Base-by-base conservation (phyloP, 2,797 vertebrate genomes). In the Sebastes umbrosus region DNA sequence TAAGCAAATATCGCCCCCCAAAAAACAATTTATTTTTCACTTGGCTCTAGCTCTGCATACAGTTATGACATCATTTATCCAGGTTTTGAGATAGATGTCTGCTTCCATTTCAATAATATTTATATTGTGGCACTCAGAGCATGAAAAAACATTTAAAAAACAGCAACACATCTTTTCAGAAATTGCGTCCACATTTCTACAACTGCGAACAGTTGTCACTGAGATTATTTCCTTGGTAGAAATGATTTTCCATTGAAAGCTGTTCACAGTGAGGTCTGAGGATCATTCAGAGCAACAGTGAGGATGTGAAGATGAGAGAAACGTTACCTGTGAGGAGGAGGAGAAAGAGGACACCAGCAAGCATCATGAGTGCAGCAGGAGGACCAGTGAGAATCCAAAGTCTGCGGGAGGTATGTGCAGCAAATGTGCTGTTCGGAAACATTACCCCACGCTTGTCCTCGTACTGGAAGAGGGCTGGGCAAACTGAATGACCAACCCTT, bases 301-400 rank as follows among this genome's bases (percentile, higher is more conserved):
- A 27, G 7, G 43, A 11, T 16, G 16, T 18, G 59, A 50, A 16
- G n/a, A 59, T 12, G 6, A 58, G 63, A 54, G 20, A 62, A 52
- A 55, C 3, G 7, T 13, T 70, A 70, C 69, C 65, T 68, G 43
- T n/a, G 18, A n/a, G 10, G 55, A 59, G 54, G 55, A 90, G 75
- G 11, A 86, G 69, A 22, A 57, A 65, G 54, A 84, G 66, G 16
- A 83, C 22, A 27, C 60, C 31, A n/a, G 34, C 6, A 9, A 62
- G 20, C 73, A 60, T 84, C 69, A 29, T 78, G 54, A 52, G 1
- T 31, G 32, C 20, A 55, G 46, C 46, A 50, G 46, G 14, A 16
- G 73, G 14, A 68, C n/a, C 29, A 52, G n/a, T 7, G 24, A 65
- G 29, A 54, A 69, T 46, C 27, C 20, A 24, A 31, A 50, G 74